These are phyloP conservation scores for Limnephilus lunatus DNA, from an alignment of 2,888 invertebrate species.

Conservation along the genomic window DNA sequence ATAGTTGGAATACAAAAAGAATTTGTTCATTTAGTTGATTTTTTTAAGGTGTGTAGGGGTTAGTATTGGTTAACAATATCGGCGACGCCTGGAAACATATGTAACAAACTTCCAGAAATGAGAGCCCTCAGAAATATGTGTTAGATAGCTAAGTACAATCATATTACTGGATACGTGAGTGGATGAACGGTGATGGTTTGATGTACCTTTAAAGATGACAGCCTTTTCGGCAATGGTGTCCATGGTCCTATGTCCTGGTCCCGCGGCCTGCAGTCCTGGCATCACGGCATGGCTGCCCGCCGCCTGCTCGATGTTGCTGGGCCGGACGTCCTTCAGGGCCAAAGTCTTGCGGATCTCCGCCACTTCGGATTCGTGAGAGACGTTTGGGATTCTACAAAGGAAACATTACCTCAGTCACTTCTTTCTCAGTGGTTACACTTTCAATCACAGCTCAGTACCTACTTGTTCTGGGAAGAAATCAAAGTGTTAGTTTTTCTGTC, in stretches of 20 bases:
- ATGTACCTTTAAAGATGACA: constrained; percentile 64
- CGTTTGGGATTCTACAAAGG: constrained; percentile 42
- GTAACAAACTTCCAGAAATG: too few relatives aligned
- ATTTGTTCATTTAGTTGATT: too few relatives aligned
- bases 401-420: neutral
- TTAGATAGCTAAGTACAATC: too few relatives aligned
- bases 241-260: constrained; percentile 39
- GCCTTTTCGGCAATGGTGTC: constrained; percentile 65
- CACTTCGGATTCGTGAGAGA: constrained; percentile 55
- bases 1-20: too few relatives aligned
- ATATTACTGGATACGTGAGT: too few relatives aligned
- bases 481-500: too few relatives aligned
- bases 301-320: constrained; percentile 64
- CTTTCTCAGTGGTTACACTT: neutral
- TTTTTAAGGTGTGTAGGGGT: too few relatives aligned
- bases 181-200: neutral
- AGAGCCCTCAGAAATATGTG: too few relatives aligned
- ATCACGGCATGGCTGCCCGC: constrained; percentile 30
- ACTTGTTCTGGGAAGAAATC: too few relatives aligned
- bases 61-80: too few relatives aligned
- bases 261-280: neutral
- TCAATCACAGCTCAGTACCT: too few relatives aligned
- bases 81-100: too few relatives aligned
- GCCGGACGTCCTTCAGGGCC: constrained; percentile 62
- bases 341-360: constrained; percentile 52